Base-by-base conservation (phyloP, 2,797 vertebrate genomes). In the Naso thynnoides region DNA sequence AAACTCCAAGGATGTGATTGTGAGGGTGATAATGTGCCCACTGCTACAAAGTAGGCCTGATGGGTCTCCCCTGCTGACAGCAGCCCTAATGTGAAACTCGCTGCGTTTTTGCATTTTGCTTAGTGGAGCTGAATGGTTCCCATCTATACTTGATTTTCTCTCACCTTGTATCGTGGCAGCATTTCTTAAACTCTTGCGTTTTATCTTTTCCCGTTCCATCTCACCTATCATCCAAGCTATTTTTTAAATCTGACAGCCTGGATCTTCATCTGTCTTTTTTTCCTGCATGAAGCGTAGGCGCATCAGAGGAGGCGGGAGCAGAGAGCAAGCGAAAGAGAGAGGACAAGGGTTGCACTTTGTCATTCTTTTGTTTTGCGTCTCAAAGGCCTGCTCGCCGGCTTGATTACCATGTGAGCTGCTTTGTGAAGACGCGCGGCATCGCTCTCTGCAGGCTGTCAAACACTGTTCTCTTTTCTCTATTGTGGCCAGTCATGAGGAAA, bases 341-440 rank as follows among this genome's bases (percentile, higher is more conserved):
- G 76, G 69, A 84, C 63, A 50, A 65, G 69, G 73, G 65, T 49
- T 24, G 45, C 76, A 66, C 83, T 79, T 79, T 89, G 84, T 87
- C 78, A 38, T 76, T 72, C 75, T 78, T 81, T 88, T 78, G 81
- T 88, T 78, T 79, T 48, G 70, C 9, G 39, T 88, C 77, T 85
- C 58, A 70, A 70, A 56, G 83, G 70, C 67, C 63, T 63, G 33
- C 70, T 78, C 70, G 58, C 55, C 24, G 50, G 62, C 72, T 78
- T 88, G 82, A 88, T 90, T 80, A 85, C 69, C 67, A 72, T 79
- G 78, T 73, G 82, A 86, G 83, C 73, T 24, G 81, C 80, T 87
- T 85, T 85, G 81, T 85, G 81, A 64, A 70, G 73, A 75, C 87
- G 75, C 15, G 52, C 19, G 3, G 65, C 76, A n/a, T 71, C 33